phyloP scores from a whole-genome alignment of 2,113 vertebrate genomes.

The Pelecanus crispus region DNA sequence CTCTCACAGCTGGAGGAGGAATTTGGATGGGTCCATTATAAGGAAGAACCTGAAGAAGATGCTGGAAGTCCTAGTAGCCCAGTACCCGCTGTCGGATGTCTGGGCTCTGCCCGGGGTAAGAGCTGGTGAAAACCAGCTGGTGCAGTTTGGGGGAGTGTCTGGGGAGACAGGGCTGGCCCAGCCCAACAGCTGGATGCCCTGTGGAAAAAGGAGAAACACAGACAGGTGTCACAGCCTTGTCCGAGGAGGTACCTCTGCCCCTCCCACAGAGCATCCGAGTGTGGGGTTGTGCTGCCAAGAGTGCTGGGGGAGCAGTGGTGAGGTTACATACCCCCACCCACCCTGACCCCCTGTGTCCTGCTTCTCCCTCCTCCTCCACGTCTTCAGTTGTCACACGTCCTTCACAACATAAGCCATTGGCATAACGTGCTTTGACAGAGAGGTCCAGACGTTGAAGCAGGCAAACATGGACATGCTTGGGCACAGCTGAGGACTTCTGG shows the following conservation, averaged over 20 bases:
- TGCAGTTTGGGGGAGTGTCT: accelerated
- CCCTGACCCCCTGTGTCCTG: neutral
- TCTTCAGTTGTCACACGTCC: neutral
- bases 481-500: neutral
- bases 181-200: too few species aligned
- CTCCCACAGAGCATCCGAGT: neutral
- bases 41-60: conserved; percentile 71
- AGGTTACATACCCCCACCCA: too few species aligned
- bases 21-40: conserved; percentile 69
- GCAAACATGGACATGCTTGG: neutral
- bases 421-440: neutral
- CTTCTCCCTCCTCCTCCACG: neutral
- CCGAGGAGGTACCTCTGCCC: neutral
- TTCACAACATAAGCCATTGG: neutral
- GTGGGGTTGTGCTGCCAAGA: neutral
- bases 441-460: neutral
- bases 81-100: conserved; percentile 26
- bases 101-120: conserved; percentile 86
- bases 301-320: neutral
- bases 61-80: conserved; percentile 84
- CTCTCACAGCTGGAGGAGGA: conserved; percentile 72
- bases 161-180: neutral
- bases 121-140: neutral
- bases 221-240: accelerated
- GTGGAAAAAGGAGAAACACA: neutral